Conservation (phyloP, 2,888 invertebrate genomes). For the Drosophila sordidapex region DNA sequence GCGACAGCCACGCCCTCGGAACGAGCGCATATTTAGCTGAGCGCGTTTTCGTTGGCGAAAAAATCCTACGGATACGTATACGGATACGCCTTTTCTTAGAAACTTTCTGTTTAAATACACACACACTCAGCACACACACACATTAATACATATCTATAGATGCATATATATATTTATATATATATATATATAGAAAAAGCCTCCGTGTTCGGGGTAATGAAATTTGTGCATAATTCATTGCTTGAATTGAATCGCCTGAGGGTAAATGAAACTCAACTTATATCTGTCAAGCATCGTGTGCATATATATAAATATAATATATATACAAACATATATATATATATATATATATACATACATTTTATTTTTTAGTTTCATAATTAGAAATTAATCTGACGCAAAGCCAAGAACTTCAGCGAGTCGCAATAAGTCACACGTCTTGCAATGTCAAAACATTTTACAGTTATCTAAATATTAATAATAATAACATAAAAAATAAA, state of each 20-base stretch:
- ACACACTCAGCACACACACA: not conserved
- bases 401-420: not conserved
- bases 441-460: not conserved
- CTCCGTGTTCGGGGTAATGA: not conserved
- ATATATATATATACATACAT: not conserved
- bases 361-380: not conserved
- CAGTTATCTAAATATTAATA: not conserved
- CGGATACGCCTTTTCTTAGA: conserved; percentile 71
- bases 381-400: not conserved
- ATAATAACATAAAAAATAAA: not conserved
- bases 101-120: conserved; percentile 12
- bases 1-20: conserved; percentile 73
- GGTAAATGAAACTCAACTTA: not conserved
- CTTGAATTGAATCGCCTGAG: not conserved
- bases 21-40: conserved; percentile 42
- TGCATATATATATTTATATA: not conserved
- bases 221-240: not conserved
- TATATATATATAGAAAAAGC: not conserved
- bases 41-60: conserved; percentile 65
- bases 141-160: no score
- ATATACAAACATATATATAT: not conserved
- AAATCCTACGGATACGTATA: conserved; percentile 32
- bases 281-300: not conserved
- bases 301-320: not conserved
- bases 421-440: not conserved